Evolutionary conservation across 2,113 vertebrate species (phyloP), one percentile per base, ranked within the genome.

Genomic region (Psophia crepitans): DNA sequence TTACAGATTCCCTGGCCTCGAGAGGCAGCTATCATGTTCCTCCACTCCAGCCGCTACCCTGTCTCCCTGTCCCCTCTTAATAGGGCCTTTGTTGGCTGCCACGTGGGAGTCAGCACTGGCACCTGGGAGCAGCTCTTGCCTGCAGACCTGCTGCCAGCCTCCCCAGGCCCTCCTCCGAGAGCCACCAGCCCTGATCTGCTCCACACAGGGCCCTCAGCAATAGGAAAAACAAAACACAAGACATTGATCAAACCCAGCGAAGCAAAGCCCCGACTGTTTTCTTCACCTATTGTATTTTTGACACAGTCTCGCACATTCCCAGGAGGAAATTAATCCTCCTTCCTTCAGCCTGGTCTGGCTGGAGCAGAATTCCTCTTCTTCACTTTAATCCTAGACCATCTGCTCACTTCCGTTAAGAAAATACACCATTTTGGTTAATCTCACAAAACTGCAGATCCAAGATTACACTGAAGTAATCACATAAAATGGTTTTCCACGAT

Each of bases 1-100:
- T 95, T 95, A 92, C 93, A 95, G 92, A 96, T 93, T 97, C 86
- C 53, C 90, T 91, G 92, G 95, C 96, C 89, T 92, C 9, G 0
- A 77, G 73, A 89, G 61, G 39, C 76, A 91, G 86, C 86, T 96
- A 94, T 96, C 83, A 5, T 78, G 39, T 96, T 93, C 90, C 64
- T 74, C 27, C 4, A 1, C 54, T 26, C 56, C 14, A 2, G 87
- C 86, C 27, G 0, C 58, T 86, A 65, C 20, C 46, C 66, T 77
- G 49, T 58, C 43, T 92, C 46, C n/a, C 35, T 22, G 18, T 65
- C 22, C 46, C 17, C 46, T 64, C 63, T 92, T 87, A 91, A 91
- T 39, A 69, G 28, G 20, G 66, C 69, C 48, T 95, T 95, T 94
- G 86, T 96, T 8, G 2, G 37, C 46, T 84, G 68, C 60, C 46